A percentile compares a stretch with the other conserved stretches of the same genome.
Evolutionary conservation across 2,888 invertebrate species (phyloP).

Genomic region (Sipha maydis): DNA sequence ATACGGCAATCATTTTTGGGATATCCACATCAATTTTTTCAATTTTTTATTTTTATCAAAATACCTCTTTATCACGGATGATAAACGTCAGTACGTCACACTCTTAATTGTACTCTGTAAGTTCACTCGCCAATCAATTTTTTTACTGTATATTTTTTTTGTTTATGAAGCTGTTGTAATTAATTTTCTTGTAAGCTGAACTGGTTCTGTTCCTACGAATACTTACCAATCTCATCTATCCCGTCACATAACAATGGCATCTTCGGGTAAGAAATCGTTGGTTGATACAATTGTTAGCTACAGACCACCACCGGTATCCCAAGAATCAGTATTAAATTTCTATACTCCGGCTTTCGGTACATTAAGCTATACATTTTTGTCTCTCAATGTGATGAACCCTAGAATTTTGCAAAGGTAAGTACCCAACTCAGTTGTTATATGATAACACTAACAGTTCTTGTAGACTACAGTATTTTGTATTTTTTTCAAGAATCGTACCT

Average conservation of each 20-base stretch:
- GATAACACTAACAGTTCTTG: neutral
- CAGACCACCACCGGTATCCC: constrained; percentile 27
- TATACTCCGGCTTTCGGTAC: constrained; percentile 82
- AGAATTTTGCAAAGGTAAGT: constrained; percentile 77
- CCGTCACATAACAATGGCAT: neutral
- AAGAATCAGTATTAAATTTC: constrained; percentile 67
- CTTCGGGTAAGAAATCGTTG: neutral
- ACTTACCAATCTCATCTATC: neutral
- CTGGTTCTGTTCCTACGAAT: neutral
- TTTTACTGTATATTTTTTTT: neutral
- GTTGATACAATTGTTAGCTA: neutral
- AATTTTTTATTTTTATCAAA: no score
- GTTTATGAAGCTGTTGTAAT: neutral
- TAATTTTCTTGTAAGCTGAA: neutral
- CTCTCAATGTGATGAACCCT: constrained; percentile 87
- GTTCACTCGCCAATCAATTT: no score
- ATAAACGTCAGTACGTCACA: no score
- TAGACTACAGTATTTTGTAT: neutral
- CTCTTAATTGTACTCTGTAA: no score
- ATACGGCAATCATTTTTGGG: no score
- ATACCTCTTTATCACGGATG: no score
- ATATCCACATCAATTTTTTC: no score
- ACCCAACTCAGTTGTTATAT: no score
- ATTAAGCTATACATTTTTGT: constrained; percentile 80
- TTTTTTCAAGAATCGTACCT: constrained; percentile 74